Evolutionary conservation across 30 jellyfish, hydroid and myxozoan species (phyloP).

Genomic region (Rhopilema esculentum): DNA sequence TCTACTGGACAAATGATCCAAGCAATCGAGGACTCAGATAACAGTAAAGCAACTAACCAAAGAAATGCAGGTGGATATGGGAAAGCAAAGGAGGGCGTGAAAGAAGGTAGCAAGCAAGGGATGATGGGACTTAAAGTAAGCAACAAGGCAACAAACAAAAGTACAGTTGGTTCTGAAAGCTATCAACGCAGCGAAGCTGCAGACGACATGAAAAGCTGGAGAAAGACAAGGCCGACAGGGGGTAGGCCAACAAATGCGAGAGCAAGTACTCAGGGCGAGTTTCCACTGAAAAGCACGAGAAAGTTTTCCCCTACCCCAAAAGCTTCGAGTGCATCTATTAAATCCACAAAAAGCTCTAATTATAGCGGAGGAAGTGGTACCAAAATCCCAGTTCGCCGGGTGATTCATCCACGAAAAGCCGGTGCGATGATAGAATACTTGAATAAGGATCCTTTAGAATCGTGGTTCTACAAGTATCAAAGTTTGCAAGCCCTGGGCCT

Average conservation of each 20-base stretch:
- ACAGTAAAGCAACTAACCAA: background rate
- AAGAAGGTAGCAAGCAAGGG: background rate
- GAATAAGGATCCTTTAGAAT: constrained; percentile 94
- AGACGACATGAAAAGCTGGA: background rate
- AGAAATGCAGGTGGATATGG: background rate
- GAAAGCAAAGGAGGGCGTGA: background rate
- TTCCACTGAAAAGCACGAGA: background rate
- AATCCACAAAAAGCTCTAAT: background rate
- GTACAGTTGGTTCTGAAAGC: background rate
- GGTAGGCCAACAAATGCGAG: background rate
- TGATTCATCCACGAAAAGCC: constrained; percentile 89
- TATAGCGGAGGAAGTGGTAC: background rate
- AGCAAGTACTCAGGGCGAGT: background rate
- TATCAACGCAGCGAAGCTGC: background rate
- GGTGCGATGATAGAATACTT: constrained; percentile 89
- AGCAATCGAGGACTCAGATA: background rate
- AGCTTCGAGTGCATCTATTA: background rate
- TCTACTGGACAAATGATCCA: background rate
- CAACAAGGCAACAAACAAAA: background rate
- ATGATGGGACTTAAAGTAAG: background rate
- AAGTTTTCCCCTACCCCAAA: background rate
- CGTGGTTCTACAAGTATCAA: constrained; percentile 88
- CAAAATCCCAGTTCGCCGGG: constrained; percentile 13
- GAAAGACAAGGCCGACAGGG: background rate
- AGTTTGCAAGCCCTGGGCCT: constrained; percentile 82